These are phyloP conservation scores for Scaptomyza hsui DNA, from an alignment of 1,140 invertebrate species.

Conservation along the genomic window DNA sequence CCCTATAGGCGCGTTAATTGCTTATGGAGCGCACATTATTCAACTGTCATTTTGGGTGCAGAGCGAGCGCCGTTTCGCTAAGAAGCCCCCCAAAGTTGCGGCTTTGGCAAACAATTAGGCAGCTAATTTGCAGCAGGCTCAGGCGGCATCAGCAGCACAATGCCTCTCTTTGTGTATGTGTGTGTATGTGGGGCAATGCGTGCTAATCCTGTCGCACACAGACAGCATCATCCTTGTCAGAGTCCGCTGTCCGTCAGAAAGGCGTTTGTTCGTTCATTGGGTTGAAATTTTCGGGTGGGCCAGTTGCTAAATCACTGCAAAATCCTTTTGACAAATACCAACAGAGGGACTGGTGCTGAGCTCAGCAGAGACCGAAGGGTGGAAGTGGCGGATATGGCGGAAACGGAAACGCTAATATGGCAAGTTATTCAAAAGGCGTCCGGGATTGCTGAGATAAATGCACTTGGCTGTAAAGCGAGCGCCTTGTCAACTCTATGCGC, in stretches of 20 bases:
- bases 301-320: slow-evolving; percentile 72
- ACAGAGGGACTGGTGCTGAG: slow-evolving; percentile 57
- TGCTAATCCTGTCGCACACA: slow-evolving; percentile 64
- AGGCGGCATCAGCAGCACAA: slow-evolving; percentile 23
- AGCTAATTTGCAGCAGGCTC: slow-evolving; percentile 73
- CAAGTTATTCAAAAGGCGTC: slow-evolving; percentile 82
- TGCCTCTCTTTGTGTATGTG: slow-evolving; percentile 4
- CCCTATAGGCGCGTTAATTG: slow-evolving; percentile 76
- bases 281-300: slow-evolving; percentile 57
- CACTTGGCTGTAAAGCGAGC: slow-evolving; percentile 47
- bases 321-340: slow-evolving; percentile 81
- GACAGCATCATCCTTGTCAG: slow-evolving; percentile 30
- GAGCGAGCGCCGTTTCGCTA: slow-evolving; percentile 33
- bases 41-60: slow-evolving; percentile 70
- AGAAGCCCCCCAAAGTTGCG: slow-evolving; percentile 72
- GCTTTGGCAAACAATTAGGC: slow-evolving; percentile 82
- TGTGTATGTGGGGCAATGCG: slow-evolving; percentile 33
- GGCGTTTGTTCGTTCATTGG: slow-evolving; percentile 12
- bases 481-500: slow-evolving; percentile 70
- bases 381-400: slow-evolving; percentile 44
- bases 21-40: slow-evolving; percentile 79
- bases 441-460: slow-evolving; percentile 62
- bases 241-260: slow-evolving; percentile 49
- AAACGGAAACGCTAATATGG: slow-evolving; percentile 68
- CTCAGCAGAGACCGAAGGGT: slow-evolving; percentile 22